Evolutionary conservation across 2,113 vertebrate genomes (phyloP).

Genomic region (Tetrao urogallus): DNA sequence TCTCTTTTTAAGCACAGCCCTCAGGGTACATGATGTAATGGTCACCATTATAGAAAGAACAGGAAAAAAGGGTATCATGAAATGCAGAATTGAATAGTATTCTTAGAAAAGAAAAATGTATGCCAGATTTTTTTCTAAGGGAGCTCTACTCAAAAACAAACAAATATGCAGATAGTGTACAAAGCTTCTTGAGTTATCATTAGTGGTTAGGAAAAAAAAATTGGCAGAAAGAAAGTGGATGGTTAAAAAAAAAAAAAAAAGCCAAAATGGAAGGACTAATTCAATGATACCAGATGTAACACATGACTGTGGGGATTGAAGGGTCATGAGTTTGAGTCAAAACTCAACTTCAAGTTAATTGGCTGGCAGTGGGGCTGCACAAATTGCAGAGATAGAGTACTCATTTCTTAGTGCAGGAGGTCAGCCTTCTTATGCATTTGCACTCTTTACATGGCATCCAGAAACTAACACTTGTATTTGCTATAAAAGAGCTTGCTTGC

Average conservation of each 20-base stretch:
- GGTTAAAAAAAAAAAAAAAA: constrained; percentile 50
- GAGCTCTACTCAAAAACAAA: constrained; percentile 70
- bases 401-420: constrained; percentile 63
- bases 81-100: constrained; percentile 76
- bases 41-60: constrained; percentile 69
- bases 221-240: constrained; percentile 58
- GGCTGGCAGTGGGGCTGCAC: constrained; percentile 67
- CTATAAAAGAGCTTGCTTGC: constrained; percentile 59
- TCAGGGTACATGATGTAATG: constrained; percentile 81
- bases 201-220: constrained; percentile 52
- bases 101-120: constrained; percentile 77
- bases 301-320: constrained; percentile 64
- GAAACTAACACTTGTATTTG: constrained; percentile 56
- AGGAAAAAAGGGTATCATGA: constrained; percentile 77
- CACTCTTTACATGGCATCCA: constrained; percentile 56
- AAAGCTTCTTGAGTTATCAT: constrained; percentile 71
- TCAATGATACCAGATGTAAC: constrained; percentile 74
- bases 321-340: constrained; percentile 79
- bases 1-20: constrained; percentile 77
- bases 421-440: constrained; percentile 52
- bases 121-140: constrained; percentile 67
- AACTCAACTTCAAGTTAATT: constrained; percentile 81
- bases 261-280: constrained; percentile 66
- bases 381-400: constrained; percentile 70
- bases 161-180: constrained; percentile 74